Percentiles rank a stretch among this genome's conserved stretches.
Conservation (phyloP, 2,888 invertebrate genomes). For the Lypha dubia region DNA sequence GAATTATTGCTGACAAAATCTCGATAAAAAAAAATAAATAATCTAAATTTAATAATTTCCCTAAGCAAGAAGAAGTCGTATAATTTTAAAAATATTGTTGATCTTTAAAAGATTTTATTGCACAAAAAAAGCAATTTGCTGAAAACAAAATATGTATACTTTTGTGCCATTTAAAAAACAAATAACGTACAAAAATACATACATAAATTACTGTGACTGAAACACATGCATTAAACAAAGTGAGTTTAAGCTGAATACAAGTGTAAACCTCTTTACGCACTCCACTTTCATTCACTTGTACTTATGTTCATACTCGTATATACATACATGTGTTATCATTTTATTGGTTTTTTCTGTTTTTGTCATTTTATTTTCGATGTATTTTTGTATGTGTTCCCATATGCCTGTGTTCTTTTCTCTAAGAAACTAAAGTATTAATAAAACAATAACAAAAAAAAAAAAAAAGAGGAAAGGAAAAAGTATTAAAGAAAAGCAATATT, state of each 20-base stretch:
- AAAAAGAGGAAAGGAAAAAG: not conserved
- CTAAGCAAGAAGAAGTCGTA: no score
- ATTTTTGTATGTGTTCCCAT: not conserved
- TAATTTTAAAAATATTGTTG: no score
- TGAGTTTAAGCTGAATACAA: not conserved
- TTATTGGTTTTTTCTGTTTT: not conserved
- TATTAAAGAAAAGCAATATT: constrained; percentile 24
- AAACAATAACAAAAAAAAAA: not conserved
- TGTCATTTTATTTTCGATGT: not conserved
- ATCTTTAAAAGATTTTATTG: not conserved
- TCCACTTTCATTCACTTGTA: not conserved
- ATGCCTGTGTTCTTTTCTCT: not conserved
- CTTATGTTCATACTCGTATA: not conserved
- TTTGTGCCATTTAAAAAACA: no score
- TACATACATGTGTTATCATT: not conserved
- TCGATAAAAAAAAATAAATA: no score
- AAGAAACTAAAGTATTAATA: not conserved
- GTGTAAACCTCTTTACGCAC: not conserved
- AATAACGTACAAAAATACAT: not conserved
- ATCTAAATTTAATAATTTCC: no score
- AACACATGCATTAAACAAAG: not conserved
- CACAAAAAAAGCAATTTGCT: not conserved
- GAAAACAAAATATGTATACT: not conserved
- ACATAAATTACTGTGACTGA: not conserved
- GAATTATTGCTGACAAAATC: no score